Evolutionary conservation across 1,140 invertebrate genomes (phyloP), one percentile per base, ranked within the genome.

Genomic region (Drosophila carrolli): DNA sequence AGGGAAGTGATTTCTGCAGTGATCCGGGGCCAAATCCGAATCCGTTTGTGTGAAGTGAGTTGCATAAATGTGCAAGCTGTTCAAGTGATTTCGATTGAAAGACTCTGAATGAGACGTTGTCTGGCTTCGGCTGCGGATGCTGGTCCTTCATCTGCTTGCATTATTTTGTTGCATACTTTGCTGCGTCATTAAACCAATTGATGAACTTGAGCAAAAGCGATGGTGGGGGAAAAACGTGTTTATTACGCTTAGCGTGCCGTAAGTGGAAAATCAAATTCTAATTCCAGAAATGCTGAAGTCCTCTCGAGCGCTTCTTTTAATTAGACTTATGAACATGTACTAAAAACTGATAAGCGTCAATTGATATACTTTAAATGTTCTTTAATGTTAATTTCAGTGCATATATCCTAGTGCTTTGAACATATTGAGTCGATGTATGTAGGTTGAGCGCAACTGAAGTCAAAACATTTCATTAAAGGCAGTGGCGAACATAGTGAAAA

Each of bases 391-490:
- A 66, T 66, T 65, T 65, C 35, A 23, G 70, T 32, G 16, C 13
- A 7, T 13, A 14, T 9, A 41, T 32, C 5, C 6, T 38, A 19
- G 40, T 37, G 38, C 14, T 54, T 43, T 44, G 23, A 8, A 7
- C 14, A 37, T 14, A 37, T 37, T 37, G 32, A 19, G 14, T 5
- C 23, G 50, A 8, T 32, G 38, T 9, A 11, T 11, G 19, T 2
- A 10, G 35, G 38, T 19, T 46, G 55, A 44, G 44, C 10, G 23
- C 38, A 46, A 46, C 38, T 71, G 47, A 65, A 68, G 65, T 84
- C 81, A 83, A 76, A 80, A 80, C 71, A 84, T 84, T 83, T 84
- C 72, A 84, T 83, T 83, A 84, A 84, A 84, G 51, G 53, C 80
- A 75, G 57, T 43, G 46, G 46, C 40, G 38, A 27, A 59, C 44